These are phyloP conservation scores for Trichogramma evanescens DNA, from an alignment of 2,888 invertebrate genomes.

Conservation along the genomic window DNA sequence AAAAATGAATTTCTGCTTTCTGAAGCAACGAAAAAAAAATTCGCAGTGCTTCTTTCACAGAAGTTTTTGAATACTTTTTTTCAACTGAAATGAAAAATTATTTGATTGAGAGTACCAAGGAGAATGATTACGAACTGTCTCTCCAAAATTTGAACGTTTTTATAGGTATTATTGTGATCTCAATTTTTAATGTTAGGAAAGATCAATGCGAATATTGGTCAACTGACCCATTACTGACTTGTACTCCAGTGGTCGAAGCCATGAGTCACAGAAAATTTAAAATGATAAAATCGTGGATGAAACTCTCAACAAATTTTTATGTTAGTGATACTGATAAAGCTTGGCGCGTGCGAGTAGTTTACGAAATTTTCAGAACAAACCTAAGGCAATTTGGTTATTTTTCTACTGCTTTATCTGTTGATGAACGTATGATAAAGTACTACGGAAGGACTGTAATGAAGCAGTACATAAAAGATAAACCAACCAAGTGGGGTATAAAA, in stretches of 20 bases:
- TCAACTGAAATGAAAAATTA: slow-evolving; percentile 21
- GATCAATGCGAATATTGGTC: slow-evolving; percentile 19
- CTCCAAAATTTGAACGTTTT: slow-evolving; percentile 10
- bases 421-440: no score
- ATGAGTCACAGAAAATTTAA: slow-evolving; percentile 18
- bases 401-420: neutral
- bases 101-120: slow-evolving; percentile 18
- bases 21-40: slow-evolving; percentile 9
- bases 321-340: slow-evolving; percentile 11
- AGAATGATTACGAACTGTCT: slow-evolving; percentile 18
- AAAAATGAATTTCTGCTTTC: slow-evolving; percentile 13
- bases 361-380: neutral
- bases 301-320: slow-evolving; percentile 13
- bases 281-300: slow-evolving; percentile 18
- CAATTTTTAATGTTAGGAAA: slow-evolving; percentile 15
- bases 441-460: no score
- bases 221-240: slow-evolving; percentile 11
- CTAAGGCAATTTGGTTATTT: neutral
- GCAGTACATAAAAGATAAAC: no score
- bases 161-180: slow-evolving; percentile 11
- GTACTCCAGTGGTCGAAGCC: slow-evolving; percentile 11
- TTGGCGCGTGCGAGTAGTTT: slow-evolving; percentile 10
- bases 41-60: slow-evolving; percentile 5
- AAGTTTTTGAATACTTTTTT: slow-evolving; percentile 23
- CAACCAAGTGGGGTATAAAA: no score